Evolutionary conservation across 2,113 vertebrate genomes (phyloP), one percentile per base, ranked within the genome.

Genomic region (Sphaerodactylus townsendi): DNA sequence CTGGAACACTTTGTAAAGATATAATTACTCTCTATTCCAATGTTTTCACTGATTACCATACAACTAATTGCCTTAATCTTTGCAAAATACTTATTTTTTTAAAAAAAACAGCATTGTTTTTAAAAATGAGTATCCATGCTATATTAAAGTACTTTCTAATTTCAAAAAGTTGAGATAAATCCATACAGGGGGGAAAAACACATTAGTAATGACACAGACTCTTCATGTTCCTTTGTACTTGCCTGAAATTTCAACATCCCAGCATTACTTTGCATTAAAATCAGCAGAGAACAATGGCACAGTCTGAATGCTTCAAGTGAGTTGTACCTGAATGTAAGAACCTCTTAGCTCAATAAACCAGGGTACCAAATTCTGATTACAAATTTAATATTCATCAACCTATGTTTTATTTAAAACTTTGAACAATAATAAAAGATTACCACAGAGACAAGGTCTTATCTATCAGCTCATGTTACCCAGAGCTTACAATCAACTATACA

Each of bases 361-460:
- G 76, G 62, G 72, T 83, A 77, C 7, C 86, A 44, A 91, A 84
- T 75, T 65, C 41, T 0, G 39, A 79, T 84, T 83, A 0, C 10
- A 85, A 88, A 81, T 90, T 82, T 83, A 83, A 62, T 39, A 86
- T 79, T 83, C 71, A 83, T 77, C 44, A 78, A 1, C 10, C 44
- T 88, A 66, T 83, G 79, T 90, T 90, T 91, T 76, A 82, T 85
- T 84, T 89, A 93, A 91, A 81, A 69, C n/a, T 89, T 83, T 76
- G 78, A 84, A 88, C 23, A 92, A 82, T 79, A 83, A 90, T 62
- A 50, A n/a, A 91, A 81, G 33, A 88, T 87, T 77, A 86, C 78
- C 73, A 85, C 10, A 81, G 78, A 91, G 92, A 80, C 79, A 88
- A 88, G 39, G 82, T 65, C 81, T 89, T 85, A 90, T 88, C 86